These are phyloP conservation scores for Athetis lepigone DNA, from an alignment of 2,888 invertebrate species.

Conservation along the genomic window DNA sequence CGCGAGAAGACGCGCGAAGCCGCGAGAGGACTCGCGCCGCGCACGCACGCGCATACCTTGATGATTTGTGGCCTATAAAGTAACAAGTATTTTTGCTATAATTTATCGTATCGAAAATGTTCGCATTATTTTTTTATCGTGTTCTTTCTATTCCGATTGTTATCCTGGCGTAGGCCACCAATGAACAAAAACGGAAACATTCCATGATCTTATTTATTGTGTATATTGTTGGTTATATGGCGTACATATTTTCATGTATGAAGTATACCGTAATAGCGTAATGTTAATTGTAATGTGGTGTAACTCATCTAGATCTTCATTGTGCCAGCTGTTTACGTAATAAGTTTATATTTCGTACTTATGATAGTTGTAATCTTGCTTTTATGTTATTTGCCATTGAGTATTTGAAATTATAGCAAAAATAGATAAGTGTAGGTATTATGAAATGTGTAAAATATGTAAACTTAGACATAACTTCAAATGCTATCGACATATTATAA, in stretches of 20 bases:
- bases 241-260: slow-evolving; percentile 90
- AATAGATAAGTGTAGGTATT: slow-evolving; percentile 78
- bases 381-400: slow-evolving; percentile 85
- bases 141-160: slow-evolving; percentile 77
- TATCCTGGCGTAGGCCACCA: slow-evolving; percentile 72
- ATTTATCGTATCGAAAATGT: slow-evolving; percentile 84
- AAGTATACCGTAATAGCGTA: slow-evolving; percentile 80
- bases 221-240: slow-evolving; percentile 85
- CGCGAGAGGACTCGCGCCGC: slow-evolving; percentile 30
- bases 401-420: slow-evolving; percentile 88
- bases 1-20: slow-evolving; percentile 5
- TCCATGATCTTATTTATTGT: slow-evolving; percentile 91
- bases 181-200: slow-evolving; percentile 83
- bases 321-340: slow-evolving; percentile 89
- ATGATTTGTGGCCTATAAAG: slow-evolving; percentile 78
- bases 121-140: slow-evolving; percentile 85
- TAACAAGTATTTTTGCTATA: slow-evolving; percentile 90
- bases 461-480: slow-evolving; percentile 78
- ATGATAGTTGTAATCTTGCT: slow-evolving; percentile 86
- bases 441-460: slow-evolving; percentile 85
- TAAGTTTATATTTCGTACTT: slow-evolving; percentile 88
- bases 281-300: slow-evolving; percentile 82
- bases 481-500: slow-evolving; percentile 69
- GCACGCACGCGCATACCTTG: slow-evolving; percentile 54
- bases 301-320: slow-evolving; percentile 89